Evolutionary conservation across 2,888 invertebrate genomes (phyloP).

Genomic region (Deilephila porcellus): DNA sequence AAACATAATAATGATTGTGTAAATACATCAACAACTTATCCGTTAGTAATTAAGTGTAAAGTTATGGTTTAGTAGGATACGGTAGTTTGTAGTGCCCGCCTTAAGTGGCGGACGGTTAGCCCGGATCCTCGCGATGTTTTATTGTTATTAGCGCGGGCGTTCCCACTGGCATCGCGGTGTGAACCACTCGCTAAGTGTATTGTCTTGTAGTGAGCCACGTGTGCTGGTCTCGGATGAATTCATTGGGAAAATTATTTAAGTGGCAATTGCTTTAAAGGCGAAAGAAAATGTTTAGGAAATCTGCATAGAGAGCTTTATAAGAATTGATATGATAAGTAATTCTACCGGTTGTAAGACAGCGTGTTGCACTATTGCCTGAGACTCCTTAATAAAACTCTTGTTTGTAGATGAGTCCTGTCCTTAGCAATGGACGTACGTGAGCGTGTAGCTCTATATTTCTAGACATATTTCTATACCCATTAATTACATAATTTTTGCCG

Average conservation of each 20-base stretch:
- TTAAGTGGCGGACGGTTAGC: conserved; percentile 65
- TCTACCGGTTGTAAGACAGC: too few relatives aligned
- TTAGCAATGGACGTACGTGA: too few relatives aligned
- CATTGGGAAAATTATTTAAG: conserved; percentile 40
- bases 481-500: background rate
- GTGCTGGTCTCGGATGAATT: conserved; percentile 51
- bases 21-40: background rate
- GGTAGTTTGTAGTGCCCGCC: conserved; percentile 19
- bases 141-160: conserved; percentile 42
- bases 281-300: too few relatives aligned
- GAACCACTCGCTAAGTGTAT: conserved; percentile 60
- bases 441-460: too few relatives aligned
- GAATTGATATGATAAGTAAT: too few relatives aligned
- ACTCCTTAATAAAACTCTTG: too few relatives aligned
- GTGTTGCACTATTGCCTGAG: too few relatives aligned
- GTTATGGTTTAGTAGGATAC: conserved; percentile 19
- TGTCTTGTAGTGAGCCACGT: conserved; percentile 72
- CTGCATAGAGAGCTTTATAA: too few relatives aligned
- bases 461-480: too few relatives aligned
- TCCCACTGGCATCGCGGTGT: conserved; percentile 17
- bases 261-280: background rate
- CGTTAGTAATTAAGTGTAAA: background rate
- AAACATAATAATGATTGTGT: background rate
- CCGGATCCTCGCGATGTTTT: conserved; percentile 73
- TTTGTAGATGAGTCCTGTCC: too few relatives aligned